Evolutionary conservation across 1,140 invertebrate species (phyloP), one percentile per base, ranked within the genome.

Genomic region (Batillaria attramentaria): DNA sequence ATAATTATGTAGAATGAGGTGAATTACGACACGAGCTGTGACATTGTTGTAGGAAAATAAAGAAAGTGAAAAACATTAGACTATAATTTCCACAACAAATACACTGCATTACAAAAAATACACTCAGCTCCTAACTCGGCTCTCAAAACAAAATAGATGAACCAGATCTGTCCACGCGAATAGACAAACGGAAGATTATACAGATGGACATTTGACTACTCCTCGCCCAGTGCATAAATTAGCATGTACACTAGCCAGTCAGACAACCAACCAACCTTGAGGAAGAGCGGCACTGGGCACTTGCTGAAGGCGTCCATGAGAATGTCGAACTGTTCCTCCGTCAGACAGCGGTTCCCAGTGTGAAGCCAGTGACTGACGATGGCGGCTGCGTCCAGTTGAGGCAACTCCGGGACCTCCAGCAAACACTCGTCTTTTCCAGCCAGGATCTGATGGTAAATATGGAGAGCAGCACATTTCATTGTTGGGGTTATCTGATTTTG

Each of bases 271-370:
- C 31, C 5, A 39, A 81, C 80, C 81, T 87, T 86, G 24, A 90
- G 79, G 80, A 86, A 90, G 2, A 91, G 81, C 13, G 90, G 89
- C 54, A 83, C 80, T 13, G 87, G 85, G 80, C 88, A 90, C 69
- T 87, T 85, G 16, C 74, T 82, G 70, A 90, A 89, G 20, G 84
- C 79, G 2, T 85, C 73, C 43, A 89, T 72, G 31, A 89, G 78
- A n/a, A 88, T 65, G 37, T 89, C 83, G 70, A 79, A 86, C 68
- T 91, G 89, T n/a, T 84, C 72, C 5, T 82, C 57, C 3, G 87
- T 89, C 5, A 90, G 77, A 24, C 46, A 75, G 24, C 84, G 77
- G 20, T 85, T 79, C 20, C 78, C 46, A 13, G 68, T 77, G 68
- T 84, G 78, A 57, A 90, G 78, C 89, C 88, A 89, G 65, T 89